Evolutionary conservation across 2,888 invertebrate species (phyloP), one percentile per base, ranked within the genome.

Genomic region (Apamea sordens): DNA sequence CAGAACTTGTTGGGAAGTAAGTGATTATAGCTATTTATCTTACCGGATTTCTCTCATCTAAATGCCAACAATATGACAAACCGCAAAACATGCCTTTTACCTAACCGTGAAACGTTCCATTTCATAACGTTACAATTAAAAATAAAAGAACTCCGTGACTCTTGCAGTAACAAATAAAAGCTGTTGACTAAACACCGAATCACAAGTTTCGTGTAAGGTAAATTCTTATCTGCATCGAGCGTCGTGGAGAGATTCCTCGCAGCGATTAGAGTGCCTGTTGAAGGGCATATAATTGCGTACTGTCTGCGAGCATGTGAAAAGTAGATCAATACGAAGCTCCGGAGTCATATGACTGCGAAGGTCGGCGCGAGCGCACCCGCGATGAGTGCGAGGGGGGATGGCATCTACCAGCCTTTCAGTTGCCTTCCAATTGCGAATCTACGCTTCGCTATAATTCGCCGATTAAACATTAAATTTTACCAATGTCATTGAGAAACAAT

Each of bases 311-410:
- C 86, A 89, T 82, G 88, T 90, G 92, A 93, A 93, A 95, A 93
- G 93, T 94, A 91, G 94, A 94, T 93, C 93, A 93, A 90, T 90
- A 84, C 89, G 91, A 93, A 92, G 91, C 93, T 92, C 86, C 89
- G 89, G 76, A 94, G 93, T 95, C 94, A 94, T 93, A 93, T 94
- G 95, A 94, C 93, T 93, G 83, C 82, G 93, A 94, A 94, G 94
- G 94, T 88, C 93, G 89, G 56, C 61, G 84, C 76, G 21, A 59
- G 79, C 81, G 78, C 86, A 82, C 79, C 76, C 76, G 87, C 61
- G 65, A 47, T 53, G 69, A 53, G 71, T 50, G 41, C 59, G 69
- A 79, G 83, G 47, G 85, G 87, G 88, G 76, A 87, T 85, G 79
- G 73, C 84, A 77, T 71, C 77, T 75, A 83, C 78, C 61, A 75